phyloP scores from a whole-genome alignment of 2,888 invertebrate species.

The Xestobium rufovillosum region DNA sequence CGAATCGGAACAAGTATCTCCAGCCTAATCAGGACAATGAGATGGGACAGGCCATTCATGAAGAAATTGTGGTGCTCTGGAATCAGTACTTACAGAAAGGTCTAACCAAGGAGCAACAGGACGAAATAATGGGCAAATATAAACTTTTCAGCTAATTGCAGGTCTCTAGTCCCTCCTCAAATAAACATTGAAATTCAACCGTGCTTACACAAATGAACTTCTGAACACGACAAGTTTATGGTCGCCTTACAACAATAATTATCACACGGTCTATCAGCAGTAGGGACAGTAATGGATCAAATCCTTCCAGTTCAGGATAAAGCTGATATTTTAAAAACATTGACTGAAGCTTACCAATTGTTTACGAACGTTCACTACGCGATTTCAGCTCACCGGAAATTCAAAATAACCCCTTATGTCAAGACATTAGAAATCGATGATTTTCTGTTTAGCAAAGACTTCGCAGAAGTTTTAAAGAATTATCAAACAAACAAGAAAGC shows the following conservation, averaged over 20 bases:
- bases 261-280: constrained; percentile 10
- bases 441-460: constrained; percentile 5
- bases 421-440: constrained; percentile 11
- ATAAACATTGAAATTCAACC: constrained; percentile 10
- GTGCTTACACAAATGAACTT: constrained; percentile 5
- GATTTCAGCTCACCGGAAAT: constrained; percentile 10
- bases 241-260: constrained; percentile 9
- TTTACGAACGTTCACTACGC: constrained; percentile 9
- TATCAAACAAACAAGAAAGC: constrained; percentile 9
- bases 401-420: constrained; percentile 9
- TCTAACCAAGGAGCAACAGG: constrained; percentile 8
- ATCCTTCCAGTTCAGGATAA: not conserved
- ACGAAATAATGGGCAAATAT: constrained; percentile 9
- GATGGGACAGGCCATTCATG: constrained; percentile 6
- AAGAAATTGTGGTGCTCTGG: constrained; percentile 7
- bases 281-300: constrained; percentile 8
- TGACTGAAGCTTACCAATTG: constrained; percentile 10
- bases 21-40: constrained; percentile 5
- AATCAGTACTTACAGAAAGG: constrained; percentile 5
- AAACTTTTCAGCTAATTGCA: constrained; percentile 10
- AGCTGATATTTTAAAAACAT: constrained; percentile 2
- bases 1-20: not conserved
- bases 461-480: constrained; percentile 10
- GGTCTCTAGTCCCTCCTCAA: constrained; percentile 5
- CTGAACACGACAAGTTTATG: constrained; percentile 11